A percentile compares a stretch with the other conserved stretches of the same genome.
Evolutionary conservation across 2,113 vertebrate species (phyloP).

Genomic region (Notarius lentiginosus): DNA sequence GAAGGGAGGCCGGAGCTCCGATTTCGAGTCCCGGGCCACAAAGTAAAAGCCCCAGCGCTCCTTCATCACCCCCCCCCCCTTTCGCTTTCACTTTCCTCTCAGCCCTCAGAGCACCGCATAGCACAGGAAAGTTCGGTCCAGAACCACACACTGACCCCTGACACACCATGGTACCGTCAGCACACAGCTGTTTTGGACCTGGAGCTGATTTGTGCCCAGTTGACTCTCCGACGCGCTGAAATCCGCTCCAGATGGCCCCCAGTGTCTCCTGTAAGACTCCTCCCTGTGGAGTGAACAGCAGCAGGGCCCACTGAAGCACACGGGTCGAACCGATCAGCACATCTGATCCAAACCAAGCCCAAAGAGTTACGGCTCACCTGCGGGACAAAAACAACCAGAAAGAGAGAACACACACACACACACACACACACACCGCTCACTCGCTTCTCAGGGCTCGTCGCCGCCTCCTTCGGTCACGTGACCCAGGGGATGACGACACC

Average conservation of each 20-base stretch:
- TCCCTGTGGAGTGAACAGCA: background rate
- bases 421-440: background rate
- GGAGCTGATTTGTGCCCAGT: background rate
- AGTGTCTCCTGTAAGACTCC: background rate
- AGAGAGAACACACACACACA: background rate
- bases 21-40: no score
- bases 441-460: background rate
- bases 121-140: rapidly evolving
- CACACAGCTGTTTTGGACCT: no score
- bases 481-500: background rate
- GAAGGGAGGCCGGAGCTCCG: background rate
- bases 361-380: background rate
- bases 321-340: background rate
- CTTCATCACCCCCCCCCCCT: background rate
- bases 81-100: conserved; percentile 1
- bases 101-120: background rate
- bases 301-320: background rate
- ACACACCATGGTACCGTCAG: background rate
- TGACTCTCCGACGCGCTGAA: background rate
- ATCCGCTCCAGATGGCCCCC: background rate
- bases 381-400: background rate
- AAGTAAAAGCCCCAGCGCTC: background rate
- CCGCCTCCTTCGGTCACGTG: background rate
- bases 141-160: background rate
- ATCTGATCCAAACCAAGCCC: background rate